Evolutionary conservation across 2,797 vertebrate genomes (phyloP), one percentile per base, ranked within the genome.

Genomic region (Acanthurus tractus): DNA sequence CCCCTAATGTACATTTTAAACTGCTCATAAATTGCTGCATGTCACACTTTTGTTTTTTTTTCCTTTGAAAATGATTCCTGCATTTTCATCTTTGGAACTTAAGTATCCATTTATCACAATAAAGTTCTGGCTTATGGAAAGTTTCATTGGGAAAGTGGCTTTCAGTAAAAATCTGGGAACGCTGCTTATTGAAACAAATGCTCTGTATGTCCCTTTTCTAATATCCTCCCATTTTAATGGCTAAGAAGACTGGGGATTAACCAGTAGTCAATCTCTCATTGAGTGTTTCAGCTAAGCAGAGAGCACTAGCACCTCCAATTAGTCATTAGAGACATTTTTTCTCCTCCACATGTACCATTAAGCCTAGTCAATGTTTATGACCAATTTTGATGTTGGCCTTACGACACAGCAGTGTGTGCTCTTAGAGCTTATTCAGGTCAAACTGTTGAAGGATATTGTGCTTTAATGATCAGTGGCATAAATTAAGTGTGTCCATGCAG

Each of bases 141-240:
- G 66, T 88, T 83, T 89, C 68, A 87, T 81, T 80, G 82, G 85
- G 70, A 81, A 90, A 92, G 81, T 85, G 81, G 85, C 78, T 92
- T 84, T 90, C 76, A 86, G 85, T 91, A 86, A 82, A 90, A 91
- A 83, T 75, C 72, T 54, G 49, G 34, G 71, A 70, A 63, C 70
- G 49, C 87, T 90, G 70, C 87, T 92, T 90, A 92, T 92, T 89
- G 72, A 92, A 93, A 93, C 81, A 88, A 92, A 92, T 91, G 81
- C 77, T 81, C 63, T 20, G 70, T 76, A 77, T 70, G 70, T 83
- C 74, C 85, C 63, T 62, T 52, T 74, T 81, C 74, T 90, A 91
- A 93, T 92, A 91, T 89, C 84, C 80, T 59, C 64, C 64, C 20
- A 34, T 71, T 71, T 81, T 91, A 93, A 94, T 94, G 88, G 91